A percentile compares a stretch with the other conserved stretches of the same genome.
Evolutionary conservation across 2,888 invertebrate genomes (phyloP).

Genomic region (Sepiola atlantica): DNA sequence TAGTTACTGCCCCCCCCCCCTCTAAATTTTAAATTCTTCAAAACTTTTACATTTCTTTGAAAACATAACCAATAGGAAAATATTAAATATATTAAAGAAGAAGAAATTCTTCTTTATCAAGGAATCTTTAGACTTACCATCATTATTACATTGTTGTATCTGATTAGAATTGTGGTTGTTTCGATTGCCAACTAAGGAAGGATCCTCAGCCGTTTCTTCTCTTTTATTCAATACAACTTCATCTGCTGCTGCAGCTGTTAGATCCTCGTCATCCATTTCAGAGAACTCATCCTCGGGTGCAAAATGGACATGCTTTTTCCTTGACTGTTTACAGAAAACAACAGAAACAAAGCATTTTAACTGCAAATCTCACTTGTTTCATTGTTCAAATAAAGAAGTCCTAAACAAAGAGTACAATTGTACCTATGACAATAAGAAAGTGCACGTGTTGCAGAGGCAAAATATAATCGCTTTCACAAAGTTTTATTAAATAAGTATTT

Average conservation of each 20-base stretch:
- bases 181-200: not conserved
- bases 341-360: not conserved
- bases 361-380: not conserved
- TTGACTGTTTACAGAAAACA: not conserved
- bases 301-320: conserved; percentile 38
- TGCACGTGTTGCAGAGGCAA: too few relatives aligned
- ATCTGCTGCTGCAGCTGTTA: not conserved
- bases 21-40: too few relatives aligned
- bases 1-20: too few relatives aligned
- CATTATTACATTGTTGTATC: not conserved
- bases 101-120: too few relatives aligned
- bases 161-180: not conserved
- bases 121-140: not conserved
- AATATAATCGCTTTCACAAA: too few relatives aligned
- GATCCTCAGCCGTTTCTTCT: not conserved
- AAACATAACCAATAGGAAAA: too few relatives aligned
- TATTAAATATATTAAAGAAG: too few relatives aligned
- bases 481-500: too few relatives aligned
- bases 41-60: too few relatives aligned
- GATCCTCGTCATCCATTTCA: not conserved
- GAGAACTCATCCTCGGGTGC: not conserved
- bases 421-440: too few relatives aligned
- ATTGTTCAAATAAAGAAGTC: not conserved
- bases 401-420: too few relatives aligned
- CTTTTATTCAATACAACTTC: not conserved